These are phyloP conservation scores for Apodemus sylvaticus DNA, from an alignment of 2,113 vertebrate species.

Conservation along the genomic window DNA sequence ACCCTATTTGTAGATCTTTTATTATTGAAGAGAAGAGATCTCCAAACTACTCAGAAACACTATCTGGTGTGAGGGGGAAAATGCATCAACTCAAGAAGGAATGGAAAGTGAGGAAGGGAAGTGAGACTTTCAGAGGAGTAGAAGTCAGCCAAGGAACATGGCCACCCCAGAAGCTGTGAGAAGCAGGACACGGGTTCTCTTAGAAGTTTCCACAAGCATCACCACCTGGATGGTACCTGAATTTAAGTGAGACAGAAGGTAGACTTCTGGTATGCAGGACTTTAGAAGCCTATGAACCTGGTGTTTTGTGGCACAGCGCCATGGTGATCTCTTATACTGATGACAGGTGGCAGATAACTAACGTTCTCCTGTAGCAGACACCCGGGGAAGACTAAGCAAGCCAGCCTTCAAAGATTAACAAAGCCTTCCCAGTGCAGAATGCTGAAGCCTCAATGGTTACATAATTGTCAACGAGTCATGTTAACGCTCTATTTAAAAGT, in stretches of 20 bases:
- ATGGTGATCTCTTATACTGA: not conserved
- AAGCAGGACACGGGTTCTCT: not conserved
- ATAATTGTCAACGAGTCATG: no score
- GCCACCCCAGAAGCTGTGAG: not conserved
- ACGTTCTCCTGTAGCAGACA: not conserved
- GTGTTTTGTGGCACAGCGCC: not conserved
- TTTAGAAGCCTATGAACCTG: not conserved
- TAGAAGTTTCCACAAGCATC: not conserved
- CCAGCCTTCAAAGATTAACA: not conserved
- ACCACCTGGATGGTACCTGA: no score
- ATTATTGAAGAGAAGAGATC: not conserved
- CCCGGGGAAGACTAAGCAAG: not conserved
- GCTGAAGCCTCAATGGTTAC: accelerated
- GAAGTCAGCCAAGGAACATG: not conserved
- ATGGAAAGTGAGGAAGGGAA: not conserved
- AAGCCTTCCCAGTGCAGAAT: not conserved
- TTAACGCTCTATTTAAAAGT: not conserved
- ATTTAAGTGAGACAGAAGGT: not conserved
- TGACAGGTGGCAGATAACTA: not conserved
- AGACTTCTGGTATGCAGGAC: not conserved
- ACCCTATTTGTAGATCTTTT: not conserved
- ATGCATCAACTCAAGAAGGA: not conserved
- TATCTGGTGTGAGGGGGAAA: not conserved
- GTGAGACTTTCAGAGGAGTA: no score
- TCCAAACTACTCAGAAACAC: not conserved